Conservation (phyloP, 2,888 invertebrate genomes). For the Dione juno region DNA sequence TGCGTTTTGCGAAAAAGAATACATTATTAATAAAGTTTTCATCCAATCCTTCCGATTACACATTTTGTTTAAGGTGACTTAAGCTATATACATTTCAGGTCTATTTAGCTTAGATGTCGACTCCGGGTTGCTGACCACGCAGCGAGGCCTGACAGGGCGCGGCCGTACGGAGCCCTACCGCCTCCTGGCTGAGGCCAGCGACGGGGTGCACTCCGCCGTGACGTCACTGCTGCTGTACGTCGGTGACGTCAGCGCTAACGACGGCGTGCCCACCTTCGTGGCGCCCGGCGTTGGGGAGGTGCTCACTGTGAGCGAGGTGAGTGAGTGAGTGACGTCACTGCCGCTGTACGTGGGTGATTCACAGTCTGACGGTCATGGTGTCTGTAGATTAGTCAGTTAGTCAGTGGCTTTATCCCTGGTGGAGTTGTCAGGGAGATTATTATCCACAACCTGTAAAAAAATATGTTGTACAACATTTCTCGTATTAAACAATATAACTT, state of each 20-base stretch:
- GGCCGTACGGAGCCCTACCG: conserved; percentile 89
- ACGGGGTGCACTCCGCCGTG: conserved; percentile 87
- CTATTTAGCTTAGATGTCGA: conserved; percentile 86
- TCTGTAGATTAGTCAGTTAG: too few species aligned
- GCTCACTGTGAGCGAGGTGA: conserved; percentile 88
- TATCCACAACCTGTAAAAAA: background rate
- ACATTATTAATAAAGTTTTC: too few species aligned
- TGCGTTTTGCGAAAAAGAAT: too few species aligned
- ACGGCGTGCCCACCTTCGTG: conserved; percentile 90
- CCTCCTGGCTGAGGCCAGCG: conserved; percentile 86
- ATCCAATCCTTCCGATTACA: background rate
- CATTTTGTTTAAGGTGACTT: too few species aligned
- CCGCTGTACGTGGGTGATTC: too few species aligned
- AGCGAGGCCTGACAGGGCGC: conserved; percentile 87
- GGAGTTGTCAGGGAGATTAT: too few species aligned
- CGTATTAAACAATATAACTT: too few species aligned
- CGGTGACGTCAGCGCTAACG: conserved; percentile 91
- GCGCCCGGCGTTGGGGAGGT: conserved; percentile 87
- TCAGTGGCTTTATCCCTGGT: too few species aligned
- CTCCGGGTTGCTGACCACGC: conserved; percentile 87
- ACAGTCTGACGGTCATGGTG: too few species aligned
- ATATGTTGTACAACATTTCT: too few species aligned
- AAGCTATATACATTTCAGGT: conserved; percentile 64
- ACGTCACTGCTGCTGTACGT: conserved; percentile 86
- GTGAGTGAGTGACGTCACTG: conserved; percentile 60